Conservation (phyloP, 2,888 invertebrate genomes). For the Torymus texanus region DNA sequence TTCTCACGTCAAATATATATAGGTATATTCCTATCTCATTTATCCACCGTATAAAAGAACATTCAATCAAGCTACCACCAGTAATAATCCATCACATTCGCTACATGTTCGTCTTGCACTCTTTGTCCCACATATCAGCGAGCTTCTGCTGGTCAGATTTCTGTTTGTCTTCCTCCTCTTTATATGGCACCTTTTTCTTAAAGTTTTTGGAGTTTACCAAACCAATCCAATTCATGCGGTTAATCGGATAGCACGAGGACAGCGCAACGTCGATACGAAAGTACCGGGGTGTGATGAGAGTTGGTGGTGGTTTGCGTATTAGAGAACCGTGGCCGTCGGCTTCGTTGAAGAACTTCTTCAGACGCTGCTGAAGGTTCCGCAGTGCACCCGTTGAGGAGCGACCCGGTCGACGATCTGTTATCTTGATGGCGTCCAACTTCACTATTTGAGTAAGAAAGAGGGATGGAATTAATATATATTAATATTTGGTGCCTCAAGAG, state of each 20-base stretch:
- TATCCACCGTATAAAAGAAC: too few species aligned
- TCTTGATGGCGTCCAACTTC: conserved; percentile 44
- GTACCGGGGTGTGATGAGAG: conserved; percentile 44
- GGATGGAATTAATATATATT: neutral
- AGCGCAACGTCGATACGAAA: conserved; percentile 14
- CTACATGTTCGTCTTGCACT: too few species aligned
- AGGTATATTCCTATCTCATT: too few species aligned
- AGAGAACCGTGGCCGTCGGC: conserved; percentile 49
- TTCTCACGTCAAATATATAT: too few species aligned
- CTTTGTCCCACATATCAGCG: too few species aligned
- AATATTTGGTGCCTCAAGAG: too few species aligned
- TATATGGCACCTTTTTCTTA: conserved; percentile 14
- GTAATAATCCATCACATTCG: too few species aligned
- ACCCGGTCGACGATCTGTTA: conserved; percentile 1
- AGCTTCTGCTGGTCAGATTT: too few species aligned
- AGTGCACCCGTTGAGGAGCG: neutral
- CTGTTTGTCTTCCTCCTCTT: too few species aligned
- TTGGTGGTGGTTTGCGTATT: conserved; percentile 29
- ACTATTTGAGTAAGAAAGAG: conserved; percentile 24
- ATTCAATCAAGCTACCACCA: too few species aligned
- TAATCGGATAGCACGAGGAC: conserved; percentile 11
- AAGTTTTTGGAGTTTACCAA: conserved; percentile 34
- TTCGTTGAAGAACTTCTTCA: conserved; percentile 48
- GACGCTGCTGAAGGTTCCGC: conserved; percentile 14
- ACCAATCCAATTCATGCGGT: conserved; percentile 40